These are phyloP conservation scores for Dusona sp. DNA, from an alignment of 2,888 invertebrate species.

Conservation along the genomic window DNA sequence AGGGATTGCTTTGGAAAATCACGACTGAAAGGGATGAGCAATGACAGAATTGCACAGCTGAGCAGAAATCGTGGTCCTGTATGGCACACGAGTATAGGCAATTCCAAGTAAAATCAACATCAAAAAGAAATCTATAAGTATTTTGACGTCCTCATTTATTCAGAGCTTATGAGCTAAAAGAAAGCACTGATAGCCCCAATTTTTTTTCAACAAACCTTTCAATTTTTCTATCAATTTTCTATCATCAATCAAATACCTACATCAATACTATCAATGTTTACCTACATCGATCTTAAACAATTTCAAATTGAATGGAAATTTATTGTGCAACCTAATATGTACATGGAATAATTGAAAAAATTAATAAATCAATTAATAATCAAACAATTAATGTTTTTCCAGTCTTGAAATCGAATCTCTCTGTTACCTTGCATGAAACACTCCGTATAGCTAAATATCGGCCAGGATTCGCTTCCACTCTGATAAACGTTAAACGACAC, in stretches of 20 bases:
- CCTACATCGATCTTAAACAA: too few species aligned
- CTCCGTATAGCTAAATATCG: conserved; percentile 15
- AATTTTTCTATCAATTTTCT: too few species aligned
- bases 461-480: conserved; percentile 63
- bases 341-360: not conserved
- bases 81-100: not conserved
- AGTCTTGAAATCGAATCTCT: not conserved
- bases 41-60: conserved; percentile 54
- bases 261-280: too few species aligned
- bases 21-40: conserved; percentile 54
- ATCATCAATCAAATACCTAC: too few species aligned
- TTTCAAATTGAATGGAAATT: not conserved
- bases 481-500: conserved; percentile 69
- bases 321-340: not conserved
- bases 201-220: too few species aligned
- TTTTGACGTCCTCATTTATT: not conserved
- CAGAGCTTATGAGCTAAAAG: not conserved
- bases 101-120: not conserved
- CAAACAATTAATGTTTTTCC: not conserved
- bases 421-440: not conserved
- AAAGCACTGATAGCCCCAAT: not conserved
- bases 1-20: conserved; percentile 47
- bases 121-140: not conserved
- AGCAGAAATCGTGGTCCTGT: conserved; percentile 32
- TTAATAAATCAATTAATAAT: not conserved